Percentiles rank a stretch among this genome's conserved stretches.
Conservation (phyloP, 2,797 vertebrate species). For the Fistularia commersonii region DNA sequence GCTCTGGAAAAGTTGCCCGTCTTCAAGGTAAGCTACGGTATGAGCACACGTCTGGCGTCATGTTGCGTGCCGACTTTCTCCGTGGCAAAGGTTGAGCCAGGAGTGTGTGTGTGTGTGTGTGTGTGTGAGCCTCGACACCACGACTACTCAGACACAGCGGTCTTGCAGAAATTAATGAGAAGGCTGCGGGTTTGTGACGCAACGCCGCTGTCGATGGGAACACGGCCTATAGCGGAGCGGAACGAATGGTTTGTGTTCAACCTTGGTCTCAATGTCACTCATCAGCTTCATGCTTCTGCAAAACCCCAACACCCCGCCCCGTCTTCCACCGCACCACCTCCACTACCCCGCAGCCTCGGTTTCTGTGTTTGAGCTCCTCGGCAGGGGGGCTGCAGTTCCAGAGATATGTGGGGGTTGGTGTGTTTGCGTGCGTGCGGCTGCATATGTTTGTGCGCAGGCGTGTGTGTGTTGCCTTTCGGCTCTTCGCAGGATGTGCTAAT, state of each 20-base stretch:
- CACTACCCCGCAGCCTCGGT: constrained; percentile 40
- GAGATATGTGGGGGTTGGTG: constrained; percentile 57
- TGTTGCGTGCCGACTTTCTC: constrained; percentile 4
- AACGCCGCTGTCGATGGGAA: constrained; percentile 20
- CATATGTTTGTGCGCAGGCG: constrained; percentile 9
- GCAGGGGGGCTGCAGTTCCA: constrained; percentile 62
- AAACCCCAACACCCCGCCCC: constrained; percentile 31
- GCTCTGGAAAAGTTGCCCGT: constrained; percentile 10
- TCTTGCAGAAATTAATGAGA: constrained; percentile 10
- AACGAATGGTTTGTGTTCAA: constrained; percentile 54
- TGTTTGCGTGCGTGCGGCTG: constrained; percentile 10
- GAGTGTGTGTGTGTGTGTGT: constrained; percentile 1
- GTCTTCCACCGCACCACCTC: constrained; percentile 21
- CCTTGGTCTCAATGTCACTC: constrained; percentile 74
- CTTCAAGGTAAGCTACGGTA: constrained; percentile 12
- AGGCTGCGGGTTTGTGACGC: constrained; percentile 26
- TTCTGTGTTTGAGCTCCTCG: constrained; percentile 68
- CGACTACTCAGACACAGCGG: not conserved
- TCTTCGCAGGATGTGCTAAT: constrained; percentile 69
- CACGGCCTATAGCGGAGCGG: constrained; percentile 22
- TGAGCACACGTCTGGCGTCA: not conserved
- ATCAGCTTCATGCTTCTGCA: constrained; percentile 42
- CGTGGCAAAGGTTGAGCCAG: constrained; percentile 6
- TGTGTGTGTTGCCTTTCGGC: constrained; percentile 50
- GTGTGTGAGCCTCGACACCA: not conserved